Evolutionary conservation across 1,140 invertebrate genomes (phyloP), one percentile per base, ranked within the genome.

Genomic region (Chlorops oryzae): DNA sequence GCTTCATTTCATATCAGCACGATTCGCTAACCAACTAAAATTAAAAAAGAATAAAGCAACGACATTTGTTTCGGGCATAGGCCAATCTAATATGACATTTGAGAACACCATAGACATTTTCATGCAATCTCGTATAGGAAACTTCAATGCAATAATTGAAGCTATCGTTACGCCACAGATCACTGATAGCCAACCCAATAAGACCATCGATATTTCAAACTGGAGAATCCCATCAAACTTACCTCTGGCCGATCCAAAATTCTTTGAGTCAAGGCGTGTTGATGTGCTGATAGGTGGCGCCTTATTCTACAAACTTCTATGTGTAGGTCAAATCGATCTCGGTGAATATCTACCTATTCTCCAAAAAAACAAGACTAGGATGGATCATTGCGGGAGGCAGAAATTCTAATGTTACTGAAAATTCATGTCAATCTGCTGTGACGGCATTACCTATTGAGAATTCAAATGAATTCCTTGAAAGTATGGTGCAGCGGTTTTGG

Each of bases 291-390:
- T 13, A 23, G 21, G 37, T 18, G 25, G 13, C 9, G 3, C 10
- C 13, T 12, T 23, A 28, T 9, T 22, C 17, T 28, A 32, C 24
- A 25, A 22, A 15, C 24, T 12, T 21, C 2, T 44, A 28, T 34
- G 49, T 23, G n/a, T 15, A 41, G 12, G 37, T 39, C 9, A 10
- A 12, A 22, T 13, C 13, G 13, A 20, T 50, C 24, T 72, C 39
- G 69, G 66, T 63, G 51, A 61, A 34, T 5, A 64, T 5, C 65
- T 21, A 13, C 37, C 34, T 13, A 15, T 42, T 6, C 5, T 45
- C n/a, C 50, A 51, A 45, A 51, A 64, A 51, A 15, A 51, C 50
- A 5, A 17, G 34, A 15, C 17, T 51, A 15, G 50, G 50, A 10
- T 51, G 50, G 50, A 15, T 51, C 17, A 20, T 50, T 7, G 37